A percentile compares a stretch with the other conserved stretches of the same genome.
Conservation (phyloP, 2,113 vertebrate genomes). For the Notarius quadriscutis region DNA sequence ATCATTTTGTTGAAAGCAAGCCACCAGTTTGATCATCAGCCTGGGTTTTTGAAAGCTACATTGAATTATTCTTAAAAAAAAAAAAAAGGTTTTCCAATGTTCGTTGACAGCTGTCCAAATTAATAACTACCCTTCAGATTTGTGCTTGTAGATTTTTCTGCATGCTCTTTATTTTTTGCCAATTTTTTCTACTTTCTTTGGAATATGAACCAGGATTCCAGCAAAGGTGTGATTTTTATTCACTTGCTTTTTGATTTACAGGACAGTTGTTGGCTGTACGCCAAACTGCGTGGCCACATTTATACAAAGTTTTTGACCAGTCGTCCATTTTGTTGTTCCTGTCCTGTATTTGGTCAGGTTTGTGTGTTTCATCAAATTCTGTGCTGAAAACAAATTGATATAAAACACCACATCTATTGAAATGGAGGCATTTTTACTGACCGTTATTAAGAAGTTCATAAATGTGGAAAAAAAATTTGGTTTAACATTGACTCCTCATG, state of each 20-base stretch:
- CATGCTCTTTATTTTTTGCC: not conserved
- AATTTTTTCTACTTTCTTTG: not conserved
- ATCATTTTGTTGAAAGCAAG: not conserved
- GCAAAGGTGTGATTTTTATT: not conserved
- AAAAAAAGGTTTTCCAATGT: not conserved
- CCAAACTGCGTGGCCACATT: not conserved
- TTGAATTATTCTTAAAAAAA: not conserved
- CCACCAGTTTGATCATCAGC: not conserved
- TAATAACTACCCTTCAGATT: not conserved
- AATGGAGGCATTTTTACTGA: not conserved
- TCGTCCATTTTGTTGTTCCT: not conserved
- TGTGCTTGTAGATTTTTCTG: not conserved
- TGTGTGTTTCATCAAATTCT: not conserved
- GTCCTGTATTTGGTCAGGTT: not conserved
- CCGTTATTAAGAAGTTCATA: not conserved
- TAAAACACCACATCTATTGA: not conserved
- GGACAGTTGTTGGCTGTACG: not conserved
- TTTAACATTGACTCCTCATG: not conserved
- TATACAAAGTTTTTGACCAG: not conserved
- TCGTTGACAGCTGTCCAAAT: not conserved
- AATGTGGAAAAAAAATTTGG: rapidly evolving
- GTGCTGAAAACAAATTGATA: not conserved
- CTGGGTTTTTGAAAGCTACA: not conserved
- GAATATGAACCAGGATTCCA: not conserved
- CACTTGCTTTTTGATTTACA: too few species aligned